These are phyloP conservation scores for Linnaemya tessellans DNA, from an alignment of 2,888 invertebrate genomes.

Conservation along the genomic window DNA sequence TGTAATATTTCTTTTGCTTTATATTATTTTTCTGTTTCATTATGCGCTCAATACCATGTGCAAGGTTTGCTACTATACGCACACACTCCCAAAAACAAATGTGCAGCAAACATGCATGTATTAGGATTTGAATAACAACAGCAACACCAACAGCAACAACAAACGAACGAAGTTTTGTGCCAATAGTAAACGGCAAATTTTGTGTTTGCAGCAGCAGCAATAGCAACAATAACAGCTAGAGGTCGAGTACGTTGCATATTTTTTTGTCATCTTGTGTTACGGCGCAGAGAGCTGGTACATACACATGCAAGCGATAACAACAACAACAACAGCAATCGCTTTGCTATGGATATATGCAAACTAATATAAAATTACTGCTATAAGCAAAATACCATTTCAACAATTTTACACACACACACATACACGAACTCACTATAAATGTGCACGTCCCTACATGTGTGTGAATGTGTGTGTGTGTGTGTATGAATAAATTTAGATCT, in stretches of 20 bases:
- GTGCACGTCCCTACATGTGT: not conserved
- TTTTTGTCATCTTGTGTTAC: not conserved
- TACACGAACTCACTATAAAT: not conserved
- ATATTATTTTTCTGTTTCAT: conserved; percentile 5
- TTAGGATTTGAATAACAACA: conserved; percentile 27
- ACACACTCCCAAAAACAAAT: not conserved
- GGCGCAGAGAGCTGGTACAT: not conserved
- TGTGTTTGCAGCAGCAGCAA: conserved; percentile 26
- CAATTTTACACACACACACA: not conserved
- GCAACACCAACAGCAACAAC: too few species aligned
- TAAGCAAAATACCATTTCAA: conserved; percentile 56
- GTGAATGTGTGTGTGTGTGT: too few species aligned
- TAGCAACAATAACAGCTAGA: conserved; percentile 56
- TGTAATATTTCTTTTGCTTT: conserved; percentile 17
- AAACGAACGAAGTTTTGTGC: not conserved
- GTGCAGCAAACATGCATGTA: conserved; percentile 1
- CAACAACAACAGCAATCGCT: conserved; percentile 30
- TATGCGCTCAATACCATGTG: conserved; percentile 10
- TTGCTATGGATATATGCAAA: conserved; percentile 60
- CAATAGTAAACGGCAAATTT: conserved; percentile 20
- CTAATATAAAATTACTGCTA: conserved; percentile 68
- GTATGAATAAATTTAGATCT: not conserved
- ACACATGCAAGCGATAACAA: not conserved
- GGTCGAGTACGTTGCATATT: conserved; percentile 61
- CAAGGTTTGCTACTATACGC: conserved; percentile 3